Percentiles rank a stretch among this genome's conserved stretches.
These are phyloP conservation scores for Sapayoa aenigma DNA, from an alignment of 2,113 vertebrate species.

Conservation along the genomic window DNA sequence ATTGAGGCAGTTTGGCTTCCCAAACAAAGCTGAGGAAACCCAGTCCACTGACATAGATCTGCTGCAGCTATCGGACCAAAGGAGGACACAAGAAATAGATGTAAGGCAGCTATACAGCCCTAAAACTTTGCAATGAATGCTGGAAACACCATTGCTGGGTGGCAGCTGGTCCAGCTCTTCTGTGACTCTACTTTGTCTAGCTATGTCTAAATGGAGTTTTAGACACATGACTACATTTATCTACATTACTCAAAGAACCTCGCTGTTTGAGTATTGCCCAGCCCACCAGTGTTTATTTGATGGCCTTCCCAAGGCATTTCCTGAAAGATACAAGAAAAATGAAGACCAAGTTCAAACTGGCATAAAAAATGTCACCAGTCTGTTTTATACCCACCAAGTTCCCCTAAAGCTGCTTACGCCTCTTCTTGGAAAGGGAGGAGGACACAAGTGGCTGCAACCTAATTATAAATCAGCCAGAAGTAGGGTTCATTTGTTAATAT, in stretches of 20 bases:
- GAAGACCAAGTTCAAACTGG: neutral
- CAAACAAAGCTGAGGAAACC: neutral
- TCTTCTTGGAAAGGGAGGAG: neutral
- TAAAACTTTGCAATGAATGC: neutral
- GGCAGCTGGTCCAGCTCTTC: neutral
- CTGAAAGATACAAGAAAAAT: neutral
- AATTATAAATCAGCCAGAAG: neutral
- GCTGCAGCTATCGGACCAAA: neutral
- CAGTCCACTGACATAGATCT: neutral
- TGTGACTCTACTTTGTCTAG: neutral
- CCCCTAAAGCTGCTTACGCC: neutral
- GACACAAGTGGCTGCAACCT: neutral
- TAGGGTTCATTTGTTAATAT: neutral
- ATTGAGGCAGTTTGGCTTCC: neutral
- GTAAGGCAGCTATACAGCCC: neutral
- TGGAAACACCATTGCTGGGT: neutral
- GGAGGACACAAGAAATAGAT: neutral
- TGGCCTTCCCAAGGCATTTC: neutral
- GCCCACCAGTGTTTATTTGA: neutral
- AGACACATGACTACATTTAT: no score
- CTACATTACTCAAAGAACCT: neutral
- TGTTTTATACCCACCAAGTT: neutral
- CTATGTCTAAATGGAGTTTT: constrained; percentile 1
- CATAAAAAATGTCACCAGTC: neutral
- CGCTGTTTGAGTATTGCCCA: neutral